Evolutionary conservation across 2,797 vertebrate genomes (phyloP).

Genomic region (Mallotus villosus): DNA sequence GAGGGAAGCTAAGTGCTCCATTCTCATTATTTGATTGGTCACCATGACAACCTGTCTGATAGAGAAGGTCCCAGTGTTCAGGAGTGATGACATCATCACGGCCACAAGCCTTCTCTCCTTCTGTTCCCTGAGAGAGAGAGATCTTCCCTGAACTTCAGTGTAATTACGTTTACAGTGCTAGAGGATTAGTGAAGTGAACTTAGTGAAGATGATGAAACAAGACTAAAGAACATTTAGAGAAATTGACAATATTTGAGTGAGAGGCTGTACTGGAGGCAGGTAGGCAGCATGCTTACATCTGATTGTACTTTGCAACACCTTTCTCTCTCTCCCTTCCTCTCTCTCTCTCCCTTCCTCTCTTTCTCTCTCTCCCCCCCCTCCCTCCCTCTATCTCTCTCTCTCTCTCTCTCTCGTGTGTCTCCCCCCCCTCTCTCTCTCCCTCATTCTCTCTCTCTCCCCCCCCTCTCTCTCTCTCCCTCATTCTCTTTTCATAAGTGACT

Average conservation of each 20-base stretch:
- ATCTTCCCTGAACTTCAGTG: no score
- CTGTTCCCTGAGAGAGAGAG: no score
- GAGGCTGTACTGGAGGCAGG: slow-evolving; percentile 56
- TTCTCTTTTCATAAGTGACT: slow-evolving; percentile 68
- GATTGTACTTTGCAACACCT: slow-evolving; percentile 39
- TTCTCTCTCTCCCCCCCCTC: slow-evolving; percentile 6
- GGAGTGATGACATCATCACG: background rate
- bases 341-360: no score
- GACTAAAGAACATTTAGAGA: slow-evolving; percentile 21
- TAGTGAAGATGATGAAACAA: background rate
- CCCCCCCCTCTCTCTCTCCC: no score
- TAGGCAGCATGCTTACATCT: slow-evolving; percentile 47
- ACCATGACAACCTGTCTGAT: slow-evolving; percentile 5
- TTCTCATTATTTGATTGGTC: slow-evolving; percentile 6
- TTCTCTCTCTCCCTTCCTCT: slow-evolving; percentile 6
- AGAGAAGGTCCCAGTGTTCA: background rate
- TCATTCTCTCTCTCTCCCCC: no score
- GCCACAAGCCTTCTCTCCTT: background rate
- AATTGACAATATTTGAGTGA: slow-evolving; percentile 47
- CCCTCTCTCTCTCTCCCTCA: no score
- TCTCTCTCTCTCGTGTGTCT: no score
- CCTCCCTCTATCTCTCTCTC: slow-evolving; percentile 15
- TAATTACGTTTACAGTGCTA: no score
- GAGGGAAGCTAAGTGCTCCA: no score
- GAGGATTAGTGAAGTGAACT: no score